These are phyloP conservation scores for Hapalemur alaotrensis DNA, from an alignment of 2,797 vertebrate genomes.

Conservation along the genomic window DNA sequence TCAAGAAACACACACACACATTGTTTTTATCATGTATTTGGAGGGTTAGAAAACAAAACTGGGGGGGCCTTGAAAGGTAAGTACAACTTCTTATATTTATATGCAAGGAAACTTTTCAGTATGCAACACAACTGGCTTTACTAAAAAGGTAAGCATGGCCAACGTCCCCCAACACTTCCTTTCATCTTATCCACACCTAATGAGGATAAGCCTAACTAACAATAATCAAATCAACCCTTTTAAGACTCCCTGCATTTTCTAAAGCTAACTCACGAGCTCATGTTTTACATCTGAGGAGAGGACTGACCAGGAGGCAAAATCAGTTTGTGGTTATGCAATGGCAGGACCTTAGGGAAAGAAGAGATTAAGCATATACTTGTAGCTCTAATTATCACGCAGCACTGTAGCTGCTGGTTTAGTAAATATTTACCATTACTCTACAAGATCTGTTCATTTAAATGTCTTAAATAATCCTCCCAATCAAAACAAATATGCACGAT, in stretches of 20 bases:
- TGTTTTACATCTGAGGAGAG: background rate
- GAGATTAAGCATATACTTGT: background rate
- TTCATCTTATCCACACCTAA: background rate
- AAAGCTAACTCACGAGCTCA: background rate
- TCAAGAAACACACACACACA: background rate
- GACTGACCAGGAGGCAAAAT: background rate
- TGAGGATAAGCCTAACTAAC: background rate
- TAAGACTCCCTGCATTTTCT: background rate
- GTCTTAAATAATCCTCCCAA: background rate
- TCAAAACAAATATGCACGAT: background rate
- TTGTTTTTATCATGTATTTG: background rate
- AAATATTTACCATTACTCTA: background rate
- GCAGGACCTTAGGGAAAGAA: background rate
- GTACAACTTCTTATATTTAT: slow-evolving; percentile 11
- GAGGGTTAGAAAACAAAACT: background rate
- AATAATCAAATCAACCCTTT: background rate
- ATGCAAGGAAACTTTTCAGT: background rate
- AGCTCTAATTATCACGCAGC: background rate
- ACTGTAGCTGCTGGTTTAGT: background rate
- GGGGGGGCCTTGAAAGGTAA: background rate
- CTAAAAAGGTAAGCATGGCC: background rate
- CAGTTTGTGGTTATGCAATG: background rate
- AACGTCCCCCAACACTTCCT: background rate
- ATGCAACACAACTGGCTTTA: background rate
- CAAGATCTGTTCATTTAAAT: background rate